Evolutionary conservation across 2,113 vertebrate species (phyloP).

Genomic region (Brienomyrus brachyistius): DNA sequence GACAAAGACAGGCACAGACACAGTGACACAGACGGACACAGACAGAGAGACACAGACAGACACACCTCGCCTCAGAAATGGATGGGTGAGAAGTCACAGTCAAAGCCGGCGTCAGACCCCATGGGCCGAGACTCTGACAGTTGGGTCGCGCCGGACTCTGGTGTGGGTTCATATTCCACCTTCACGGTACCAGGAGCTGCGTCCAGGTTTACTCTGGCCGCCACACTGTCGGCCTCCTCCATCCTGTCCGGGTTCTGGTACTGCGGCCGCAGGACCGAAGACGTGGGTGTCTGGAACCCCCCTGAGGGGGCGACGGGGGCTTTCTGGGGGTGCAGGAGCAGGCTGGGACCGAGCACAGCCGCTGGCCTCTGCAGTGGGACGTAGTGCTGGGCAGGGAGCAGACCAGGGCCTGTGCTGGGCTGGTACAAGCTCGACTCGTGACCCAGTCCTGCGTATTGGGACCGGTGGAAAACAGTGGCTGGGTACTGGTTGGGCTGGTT

Average conservation of each 20-base stretch:
- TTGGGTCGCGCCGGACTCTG: conserved; percentile 10
- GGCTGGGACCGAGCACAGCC: not conserved
- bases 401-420: conserved; percentile 31
- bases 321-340: conserved; percentile 14
- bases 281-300: not conserved
- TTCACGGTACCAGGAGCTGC: conserved; percentile 31
- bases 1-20: not conserved
- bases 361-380: conserved; percentile 35
- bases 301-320: not conserved
- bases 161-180: conserved; percentile 44
- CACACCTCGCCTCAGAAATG: conserved; percentile 49
- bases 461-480: conserved; percentile 36
- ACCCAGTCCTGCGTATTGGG: conserved; percentile 34
- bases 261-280: conserved; percentile 26
- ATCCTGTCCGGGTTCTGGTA: conserved; percentile 2
- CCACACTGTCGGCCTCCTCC: not conserved
- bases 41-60: not conserved
- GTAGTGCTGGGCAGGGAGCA: conserved; percentile 38
- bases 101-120: conserved; percentile 54
- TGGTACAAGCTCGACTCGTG: conserved; percentile 30
- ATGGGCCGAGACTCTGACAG: conserved; percentile 31
- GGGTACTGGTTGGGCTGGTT: conserved; percentile 46
- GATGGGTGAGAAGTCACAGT: conserved; percentile 64
- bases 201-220: not conserved
- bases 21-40: not conserved